Conservation (phyloP, 2,888 invertebrate genomes). For the Xestobium rufovillosum region DNA sequence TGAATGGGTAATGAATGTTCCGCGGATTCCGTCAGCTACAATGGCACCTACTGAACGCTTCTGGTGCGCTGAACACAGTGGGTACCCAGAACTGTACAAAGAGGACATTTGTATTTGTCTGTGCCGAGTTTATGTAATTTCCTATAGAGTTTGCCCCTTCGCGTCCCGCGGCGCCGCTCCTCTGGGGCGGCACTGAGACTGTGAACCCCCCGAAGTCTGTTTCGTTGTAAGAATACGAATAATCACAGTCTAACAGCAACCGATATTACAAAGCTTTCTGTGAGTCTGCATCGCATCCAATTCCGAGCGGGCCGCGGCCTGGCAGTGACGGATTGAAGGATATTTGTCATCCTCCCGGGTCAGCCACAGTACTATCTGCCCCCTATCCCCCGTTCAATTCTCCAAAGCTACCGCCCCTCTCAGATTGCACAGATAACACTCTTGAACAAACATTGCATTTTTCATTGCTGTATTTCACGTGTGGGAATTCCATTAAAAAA, state of each 20-base stretch:
- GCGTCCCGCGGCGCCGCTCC: slow-evolving; percentile 35
- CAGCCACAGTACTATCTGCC: slow-evolving; percentile 43
- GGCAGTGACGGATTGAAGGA: slow-evolving; percentile 63
- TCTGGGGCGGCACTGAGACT: slow-evolving; percentile 37
- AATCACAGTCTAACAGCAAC: slow-evolving; percentile 37
- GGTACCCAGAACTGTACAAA: slow-evolving; percentile 44
- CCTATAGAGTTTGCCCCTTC: slow-evolving; percentile 44
- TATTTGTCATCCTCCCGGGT: slow-evolving; percentile 61
- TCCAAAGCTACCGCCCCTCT: slow-evolving; percentile 26
- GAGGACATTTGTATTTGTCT: slow-evolving; percentile 47
- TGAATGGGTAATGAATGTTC: slow-evolving; percentile 45
- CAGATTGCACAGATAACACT: slow-evolving; percentile 37
- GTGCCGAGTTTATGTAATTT: slow-evolving; percentile 49
- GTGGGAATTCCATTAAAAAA: slow-evolving; percentile 32
- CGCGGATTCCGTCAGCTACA: slow-evolving; percentile 43
- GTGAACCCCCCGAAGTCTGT: slow-evolving; percentile 27
- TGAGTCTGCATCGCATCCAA: slow-evolving; percentile 47
- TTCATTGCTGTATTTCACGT: slow-evolving; percentile 35
- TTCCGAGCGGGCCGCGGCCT: slow-evolving; percentile 45
- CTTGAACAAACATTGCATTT: slow-evolving; percentile 41
- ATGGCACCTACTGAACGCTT: slow-evolving; percentile 42
- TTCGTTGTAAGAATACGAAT: slow-evolving; percentile 12
- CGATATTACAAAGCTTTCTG: slow-evolving; percentile 47
- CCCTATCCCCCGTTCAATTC: slow-evolving; percentile 29
- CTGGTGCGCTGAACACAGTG: slow-evolving; percentile 39